These are phyloP conservation scores for Leptopilina clavipes DNA, from an alignment of 1,140 invertebrate genomes.

Conservation along the genomic window DNA sequence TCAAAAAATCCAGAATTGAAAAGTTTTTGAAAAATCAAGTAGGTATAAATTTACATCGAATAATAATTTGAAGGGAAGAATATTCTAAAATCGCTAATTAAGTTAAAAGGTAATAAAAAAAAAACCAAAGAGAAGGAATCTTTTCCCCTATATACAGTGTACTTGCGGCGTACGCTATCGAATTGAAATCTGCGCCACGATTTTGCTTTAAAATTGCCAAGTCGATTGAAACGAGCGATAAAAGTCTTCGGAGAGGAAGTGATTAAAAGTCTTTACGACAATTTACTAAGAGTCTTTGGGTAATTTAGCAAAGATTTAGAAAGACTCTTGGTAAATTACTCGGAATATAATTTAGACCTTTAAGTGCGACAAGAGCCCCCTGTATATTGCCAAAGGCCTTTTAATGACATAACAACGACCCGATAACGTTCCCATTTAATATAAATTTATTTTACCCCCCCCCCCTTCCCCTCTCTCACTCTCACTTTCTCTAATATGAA, in stretches of 20 bases:
- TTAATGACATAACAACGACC: constrained; percentile 3
- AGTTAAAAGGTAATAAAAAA: neutral
- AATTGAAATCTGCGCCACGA: neutral
- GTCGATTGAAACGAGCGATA: neutral
- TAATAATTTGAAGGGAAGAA: neutral
- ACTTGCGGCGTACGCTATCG: neutral
- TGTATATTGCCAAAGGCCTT: neutral
- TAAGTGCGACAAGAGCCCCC: neutral
- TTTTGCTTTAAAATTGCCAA: constrained; percentile 12
- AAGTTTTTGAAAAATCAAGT: too few species aligned
- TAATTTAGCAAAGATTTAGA: too few species aligned
- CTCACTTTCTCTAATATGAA: too few species aligned
- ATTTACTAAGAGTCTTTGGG: neutral
- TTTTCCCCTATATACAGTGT: neutral
- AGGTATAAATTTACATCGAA: neutral
- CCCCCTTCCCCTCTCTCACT: too few species aligned
- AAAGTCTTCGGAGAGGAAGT: neutral
- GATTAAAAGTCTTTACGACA: constrained; percentile 27
- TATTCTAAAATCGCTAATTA: neutral
- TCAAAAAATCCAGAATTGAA: too few species aligned
- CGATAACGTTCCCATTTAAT: constrained; percentile 22
- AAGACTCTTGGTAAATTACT: constrained; percentile 17
- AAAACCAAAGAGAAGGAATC: neutral
- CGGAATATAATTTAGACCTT: neutral
- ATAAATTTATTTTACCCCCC: constrained; percentile 3